Base-by-base conservation (phyloP, 2,797 vertebrate species). In the Crax fasciolata region DNA sequence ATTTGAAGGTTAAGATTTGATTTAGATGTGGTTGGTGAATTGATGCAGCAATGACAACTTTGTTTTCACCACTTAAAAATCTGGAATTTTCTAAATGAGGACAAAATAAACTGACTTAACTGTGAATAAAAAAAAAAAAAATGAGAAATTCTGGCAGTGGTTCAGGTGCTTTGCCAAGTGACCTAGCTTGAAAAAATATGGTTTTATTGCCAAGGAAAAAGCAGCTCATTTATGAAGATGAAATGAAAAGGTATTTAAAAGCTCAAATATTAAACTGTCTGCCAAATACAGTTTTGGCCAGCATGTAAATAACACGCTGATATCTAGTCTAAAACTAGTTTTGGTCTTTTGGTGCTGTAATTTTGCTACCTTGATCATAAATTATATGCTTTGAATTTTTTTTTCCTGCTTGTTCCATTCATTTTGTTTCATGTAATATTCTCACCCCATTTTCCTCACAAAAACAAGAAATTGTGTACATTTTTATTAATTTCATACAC, bases 161-260 rank as follows among this genome's bases (percentile, higher is more conserved):
- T 63, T 95, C 49, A 61, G 77, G 23, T 79, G n/a, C 48, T 92
- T 93, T 95, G 74, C 88, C 88, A 95, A 91, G 66, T 90, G 80
- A 93, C 80, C 48, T 73, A 92, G n/a, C 86, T 95, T 93, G 54
- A 89, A 94, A 94, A 93, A 92, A 87, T 35, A 82, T 0, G 0
- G 10, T 76, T 90, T 84, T 59, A 54, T 71, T 87, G 83, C 84
- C 44, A 65, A 89, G 90, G 88, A 92, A 94, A 95, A 94, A 92
- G 32, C 52, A 82, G 38, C 52, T 95, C 52, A 89, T 82, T 92
- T 94, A 67, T 54, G 23, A 90, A 90, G 61, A 28, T 87, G 72
- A 93, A 93, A 93, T 67, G 8, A 80, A 95, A 90, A 70, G 2
- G 5, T 66, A 91, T 71, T 12, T 43, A 79, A 74, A 94, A 71